Evolutionary conservation across 37 sponge, comb jelly and placozoan species (phyloP), one percentile per base, ranked within the genome.

Genomic region (Beroe forskalii): DNA sequence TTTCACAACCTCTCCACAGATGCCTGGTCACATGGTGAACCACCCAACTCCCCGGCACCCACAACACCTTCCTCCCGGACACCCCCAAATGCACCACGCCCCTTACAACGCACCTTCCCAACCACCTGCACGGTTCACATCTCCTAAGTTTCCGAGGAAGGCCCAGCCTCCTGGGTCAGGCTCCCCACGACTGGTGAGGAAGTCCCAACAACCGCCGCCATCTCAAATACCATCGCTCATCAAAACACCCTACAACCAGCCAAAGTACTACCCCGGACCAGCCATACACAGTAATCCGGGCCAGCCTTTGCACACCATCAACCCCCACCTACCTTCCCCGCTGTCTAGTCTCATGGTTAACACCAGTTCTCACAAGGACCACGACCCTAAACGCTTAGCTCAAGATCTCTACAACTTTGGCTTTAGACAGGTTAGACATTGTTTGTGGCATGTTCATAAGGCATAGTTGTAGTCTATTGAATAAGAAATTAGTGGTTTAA

Each of bases 341-440:
- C 72, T 69, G 37, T 69, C 72, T 36, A 69, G 19, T 32, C 32
- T 69, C 33, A 32, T 69, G 72, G 72, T 69, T 1, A 69, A 69
- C 72, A 27, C 72, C 38, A 69, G 38, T 35, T 17, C 72, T 4
- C 72, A 69, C 38, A 69, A 69, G 8, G 33, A 69, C 33, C 27
- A 69, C 39, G 72, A 69, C 19, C 72, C 72, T 35, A 69, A 69
- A 36, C 72, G 72, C 1, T 37, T 69, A 2, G 72, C 72, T 35
- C 72, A 69, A 37, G 72, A 69, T 36, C 72, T 69, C 38, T 69
- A 69, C 72, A 69, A 69, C 39, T 35, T 69, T 1, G 72, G 72
- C 28, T 69, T 69, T 33, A 69, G 72, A 69, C 72, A 69, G 72
- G 72, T 69, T n/a, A n/a, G n/a, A n/a, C n/a, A n/a, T n/a, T n/a